Percentiles rank a stretch among this genome's conserved stretches.
phyloP scores from a whole-genome alignment of 2,797 vertebrate species.

The Sebastiscus albofasciatus region DNA sequence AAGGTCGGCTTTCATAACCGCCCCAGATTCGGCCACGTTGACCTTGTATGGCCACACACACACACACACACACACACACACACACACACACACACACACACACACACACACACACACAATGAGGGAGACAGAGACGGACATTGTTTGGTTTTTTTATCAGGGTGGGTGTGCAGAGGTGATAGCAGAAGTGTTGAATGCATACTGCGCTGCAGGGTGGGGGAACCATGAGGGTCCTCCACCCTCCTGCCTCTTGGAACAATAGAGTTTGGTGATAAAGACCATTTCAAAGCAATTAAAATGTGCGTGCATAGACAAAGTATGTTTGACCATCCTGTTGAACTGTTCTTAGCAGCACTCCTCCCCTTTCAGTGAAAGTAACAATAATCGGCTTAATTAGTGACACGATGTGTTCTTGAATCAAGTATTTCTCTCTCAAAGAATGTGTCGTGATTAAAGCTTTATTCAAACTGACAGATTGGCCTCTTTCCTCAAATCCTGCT shows the following conservation, averaged over 20 bases:
- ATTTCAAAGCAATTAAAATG: neutral
- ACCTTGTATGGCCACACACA: neutral
- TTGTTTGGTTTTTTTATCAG: slow-evolving; percentile 49
- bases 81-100: neutral
- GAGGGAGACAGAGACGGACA: neutral
- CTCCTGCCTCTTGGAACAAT: slow-evolving; percentile 25
- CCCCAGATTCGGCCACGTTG: neutral
- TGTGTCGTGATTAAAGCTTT: neutral
- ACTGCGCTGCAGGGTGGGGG: neutral
- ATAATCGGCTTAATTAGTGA: neutral
- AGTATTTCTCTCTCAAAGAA: neutral
- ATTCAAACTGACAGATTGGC: neutral
- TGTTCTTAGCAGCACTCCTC: neutral
- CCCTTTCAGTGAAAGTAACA: neutral
- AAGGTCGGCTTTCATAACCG: slow-evolving; percentile 28
- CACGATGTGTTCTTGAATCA: neutral
- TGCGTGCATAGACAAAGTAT: neutral
- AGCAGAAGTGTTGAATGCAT: slow-evolving; percentile 23
- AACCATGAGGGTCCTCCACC: slow-evolving; percentile 2
- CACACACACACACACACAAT: neutral
- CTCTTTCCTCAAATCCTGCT: neutral
- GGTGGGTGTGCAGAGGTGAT: slow-evolving; percentile 37
- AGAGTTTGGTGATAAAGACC: slow-evolving; percentile 8
- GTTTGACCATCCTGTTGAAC: neutral
- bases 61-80: neutral